Base-by-base conservation (phyloP, 2,113 vertebrate species). In the Elgaria multicarinata region DNA sequence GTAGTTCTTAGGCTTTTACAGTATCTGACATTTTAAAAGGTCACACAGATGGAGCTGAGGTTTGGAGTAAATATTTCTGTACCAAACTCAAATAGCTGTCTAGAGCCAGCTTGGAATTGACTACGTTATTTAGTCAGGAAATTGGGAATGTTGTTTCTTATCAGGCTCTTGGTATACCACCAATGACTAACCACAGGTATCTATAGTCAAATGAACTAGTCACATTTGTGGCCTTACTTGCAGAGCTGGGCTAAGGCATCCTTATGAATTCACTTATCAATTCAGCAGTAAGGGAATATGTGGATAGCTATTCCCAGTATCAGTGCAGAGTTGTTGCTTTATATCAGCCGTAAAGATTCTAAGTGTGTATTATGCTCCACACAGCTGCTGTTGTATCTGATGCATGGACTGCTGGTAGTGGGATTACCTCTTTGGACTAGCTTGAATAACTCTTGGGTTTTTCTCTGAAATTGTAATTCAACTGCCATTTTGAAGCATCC, bases 11-110 rank as follows among this genome's bases (percentile, higher is more conserved):
- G 69, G 24, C 26, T 87, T 87, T 44, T 9, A 33, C 26, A 55
- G 22, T 39, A 81, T 74, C 31, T 74, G 66, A 26, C 78, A 42
- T 74, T 88, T 81, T 66, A 77, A 78, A 78, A 72, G 86, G 66
- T 81, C 78, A 71, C 12, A 16, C 36, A 58, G 78, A 42, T 82
- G 66, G 28, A 82, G 46, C 13, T 69, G 62, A 72, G 36, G 14
- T 31, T 88, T 39, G 26, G 66, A 53, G 64, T 26, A 69, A 71
- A 39, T 22, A 39, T 67, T 79, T 87, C 33, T 69, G 12, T 18
- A 36, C 66, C 81, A 46, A 80, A 9, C n/a, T 31, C 64, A 69
- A 87, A 69, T 69, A 55, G 26, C n/a, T 87, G n/a, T 3, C 42
- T 87, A 16, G n/a, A 28, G 22, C 18, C n/a, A 69, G 24, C n/a